These are phyloP conservation scores for Gopherus flavomarginatus DNA, from an alignment of 2,113 vertebrate species.

Conservation along the genomic window DNA sequence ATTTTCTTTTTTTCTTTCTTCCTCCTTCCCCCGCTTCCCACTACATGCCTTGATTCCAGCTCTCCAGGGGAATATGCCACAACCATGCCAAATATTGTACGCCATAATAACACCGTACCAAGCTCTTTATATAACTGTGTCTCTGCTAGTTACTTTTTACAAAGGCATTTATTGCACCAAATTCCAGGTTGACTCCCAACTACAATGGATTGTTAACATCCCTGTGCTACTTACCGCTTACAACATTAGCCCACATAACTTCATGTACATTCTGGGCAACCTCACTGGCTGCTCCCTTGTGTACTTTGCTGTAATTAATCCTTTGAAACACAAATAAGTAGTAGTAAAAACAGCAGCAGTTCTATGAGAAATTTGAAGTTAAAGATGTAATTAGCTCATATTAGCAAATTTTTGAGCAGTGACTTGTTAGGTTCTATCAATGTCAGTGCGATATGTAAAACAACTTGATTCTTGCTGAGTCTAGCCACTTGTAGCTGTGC, in stretches of 20 bases:
- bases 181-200: background rate
- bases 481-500: background rate
- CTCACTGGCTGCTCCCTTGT: background rate
- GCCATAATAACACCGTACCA: background rate
- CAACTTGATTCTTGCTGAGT: background rate
- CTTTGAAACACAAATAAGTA: background rate
- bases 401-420: background rate
- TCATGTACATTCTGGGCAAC: background rate
- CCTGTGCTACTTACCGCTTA: background rate
- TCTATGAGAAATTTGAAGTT: background rate
- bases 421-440: background rate
- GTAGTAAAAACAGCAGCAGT: background rate
- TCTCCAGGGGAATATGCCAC: background rate
- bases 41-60: background rate
- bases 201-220: background rate
- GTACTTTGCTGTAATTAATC: background rate
- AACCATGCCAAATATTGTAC: background rate
- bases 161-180: background rate
- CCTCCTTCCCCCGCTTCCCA: background rate
- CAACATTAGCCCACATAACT: background rate
- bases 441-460: background rate
- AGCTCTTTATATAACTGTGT: background rate
- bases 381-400: background rate
- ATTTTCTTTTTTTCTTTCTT: background rate
- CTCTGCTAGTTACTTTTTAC: background rate